These are phyloP conservation scores for Microchirus variegatus DNA, from an alignment of 2,797 vertebrate species.

Conservation along the genomic window DNA sequence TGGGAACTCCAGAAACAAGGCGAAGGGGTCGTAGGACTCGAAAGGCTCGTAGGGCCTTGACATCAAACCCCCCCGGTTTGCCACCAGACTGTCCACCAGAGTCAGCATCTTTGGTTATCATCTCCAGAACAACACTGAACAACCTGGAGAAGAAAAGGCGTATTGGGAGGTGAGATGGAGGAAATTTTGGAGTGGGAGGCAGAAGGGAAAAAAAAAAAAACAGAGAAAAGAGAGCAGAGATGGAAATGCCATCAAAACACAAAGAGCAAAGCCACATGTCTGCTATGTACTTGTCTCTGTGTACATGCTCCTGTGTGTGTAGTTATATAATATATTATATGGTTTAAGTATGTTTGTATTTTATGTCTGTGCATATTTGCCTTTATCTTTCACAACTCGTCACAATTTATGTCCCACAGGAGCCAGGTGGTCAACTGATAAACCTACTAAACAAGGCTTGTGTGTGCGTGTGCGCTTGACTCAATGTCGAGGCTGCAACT, in stretches of 20 bases:
- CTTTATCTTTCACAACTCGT: slow-evolving; percentile 39
- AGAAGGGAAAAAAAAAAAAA: background rate
- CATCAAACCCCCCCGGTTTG: slow-evolving; percentile 96
- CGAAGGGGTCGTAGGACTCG: slow-evolving; percentile 95
- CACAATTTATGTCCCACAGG: slow-evolving; percentile 36
- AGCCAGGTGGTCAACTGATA: slow-evolving; percentile 47
- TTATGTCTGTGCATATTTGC: slow-evolving; percentile 47
- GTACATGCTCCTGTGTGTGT: slow-evolving; percentile 5
- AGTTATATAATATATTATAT: slow-evolving; percentile 5
- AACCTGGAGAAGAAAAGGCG: slow-evolving; percentile 78
- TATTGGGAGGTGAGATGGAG: background rate
- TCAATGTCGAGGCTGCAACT: too few species aligned
- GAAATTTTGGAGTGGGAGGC: background rate
- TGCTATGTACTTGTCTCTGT: slow-evolving; percentile 21
- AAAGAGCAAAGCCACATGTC: slow-evolving; percentile 26
- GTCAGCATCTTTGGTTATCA: slow-evolving; percentile 92
- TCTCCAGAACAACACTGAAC: slow-evolving; percentile 98
- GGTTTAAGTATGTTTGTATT: slow-evolving; percentile 7
- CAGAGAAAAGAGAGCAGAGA: slow-evolving; percentile 8
- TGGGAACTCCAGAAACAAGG: slow-evolving; percentile 98
- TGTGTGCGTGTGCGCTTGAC: background rate
- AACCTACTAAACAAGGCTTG: slow-evolving; percentile 12
- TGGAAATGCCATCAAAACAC: slow-evolving; percentile 3
- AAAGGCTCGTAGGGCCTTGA: slow-evolving; percentile 98
- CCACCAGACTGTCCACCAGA: slow-evolving; percentile 88